Conservation (phyloP, 2,113 vertebrate species). For the Proteles cristata region DNA sequence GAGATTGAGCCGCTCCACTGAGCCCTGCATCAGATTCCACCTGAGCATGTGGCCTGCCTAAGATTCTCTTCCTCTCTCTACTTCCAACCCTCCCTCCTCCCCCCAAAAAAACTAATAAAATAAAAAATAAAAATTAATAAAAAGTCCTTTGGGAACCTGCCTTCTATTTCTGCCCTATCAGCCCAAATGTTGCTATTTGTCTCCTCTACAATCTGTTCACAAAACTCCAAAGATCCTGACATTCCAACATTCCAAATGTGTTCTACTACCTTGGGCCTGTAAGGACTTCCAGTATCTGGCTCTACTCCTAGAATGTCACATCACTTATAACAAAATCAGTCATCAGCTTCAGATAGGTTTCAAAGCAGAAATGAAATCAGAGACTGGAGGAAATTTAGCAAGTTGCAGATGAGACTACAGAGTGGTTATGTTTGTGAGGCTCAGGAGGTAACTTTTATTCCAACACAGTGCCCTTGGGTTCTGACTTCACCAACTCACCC, state of each 20-base stretch:
- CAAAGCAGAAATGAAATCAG: neutral
- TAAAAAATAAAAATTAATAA: no score
- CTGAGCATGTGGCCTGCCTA: no score
- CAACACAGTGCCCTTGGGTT: neutral
- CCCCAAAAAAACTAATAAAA: no score
- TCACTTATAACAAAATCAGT: neutral
- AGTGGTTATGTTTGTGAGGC: neutral
- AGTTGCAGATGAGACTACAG: neutral
- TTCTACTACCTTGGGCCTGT: neutral
- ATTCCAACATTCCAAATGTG: neutral
- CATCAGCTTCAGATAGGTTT: neutral
- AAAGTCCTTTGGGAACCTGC: neutral
- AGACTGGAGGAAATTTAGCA: neutral
- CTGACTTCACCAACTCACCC: neutral
- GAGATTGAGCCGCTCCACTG: no score
- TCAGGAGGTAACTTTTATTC: neutral
- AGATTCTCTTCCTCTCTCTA: no score
- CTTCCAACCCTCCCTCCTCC: no score
- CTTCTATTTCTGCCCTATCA: neutral
- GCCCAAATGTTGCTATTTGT: neutral
- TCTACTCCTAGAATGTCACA: neutral
- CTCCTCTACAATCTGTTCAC: neutral
- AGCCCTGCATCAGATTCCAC: no score
- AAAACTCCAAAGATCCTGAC: neutral
- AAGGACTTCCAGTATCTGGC: neutral